Evolutionary conservation across 2,888 invertebrate species (phyloP).

Genomic region (Protula sp.): DNA sequence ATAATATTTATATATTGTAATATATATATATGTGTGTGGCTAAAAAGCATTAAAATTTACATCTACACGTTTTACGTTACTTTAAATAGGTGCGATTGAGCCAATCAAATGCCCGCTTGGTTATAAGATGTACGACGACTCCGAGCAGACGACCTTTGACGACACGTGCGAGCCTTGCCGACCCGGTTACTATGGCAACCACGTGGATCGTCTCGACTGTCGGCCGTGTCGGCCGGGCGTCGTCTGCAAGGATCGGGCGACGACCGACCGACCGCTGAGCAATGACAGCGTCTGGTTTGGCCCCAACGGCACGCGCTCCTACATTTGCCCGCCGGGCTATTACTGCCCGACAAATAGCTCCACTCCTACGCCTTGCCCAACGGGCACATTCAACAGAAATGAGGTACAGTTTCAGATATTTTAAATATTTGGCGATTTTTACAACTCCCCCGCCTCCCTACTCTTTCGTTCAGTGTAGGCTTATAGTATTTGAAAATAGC

Average conservation of each 20-base stretch:
- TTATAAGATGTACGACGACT: slow-evolving; percentile 42
- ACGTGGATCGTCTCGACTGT: slow-evolving; percentile 37
- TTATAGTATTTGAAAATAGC: too few relatives aligned
- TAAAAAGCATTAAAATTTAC: too few relatives aligned
- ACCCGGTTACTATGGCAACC: slow-evolving; percentile 43
- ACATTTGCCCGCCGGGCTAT: slow-evolving; percentile 44
- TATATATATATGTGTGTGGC: too few relatives aligned
- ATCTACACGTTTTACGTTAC: too few relatives aligned
- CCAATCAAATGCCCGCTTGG: slow-evolving; percentile 47
- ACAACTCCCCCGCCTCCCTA: too few relatives aligned
- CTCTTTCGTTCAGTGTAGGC: too few relatives aligned
- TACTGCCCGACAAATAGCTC: slow-evolving; percentile 43
- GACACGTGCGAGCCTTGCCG: slow-evolving; percentile 48
- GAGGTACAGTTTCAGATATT: too few relatives aligned
- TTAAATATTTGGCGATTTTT: too few relatives aligned
- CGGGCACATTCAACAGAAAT: slow-evolving; percentile 32
- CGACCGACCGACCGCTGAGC: slow-evolving; percentile 39
- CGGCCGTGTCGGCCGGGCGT: slow-evolving; percentile 45
- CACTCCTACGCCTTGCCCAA: slow-evolving; percentile 37
- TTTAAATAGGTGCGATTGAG: slow-evolving; percentile 40
- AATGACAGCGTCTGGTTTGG: slow-evolving; percentile 36
- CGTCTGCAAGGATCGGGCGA: slow-evolving; percentile 40
- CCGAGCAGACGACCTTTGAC: slow-evolving; percentile 32
- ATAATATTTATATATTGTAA: too few relatives aligned
- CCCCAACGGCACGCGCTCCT: slow-evolving; percentile 39